These are phyloP conservation scores for Esperia sulphurella DNA, from an alignment of 2,888 invertebrate genomes.

Conservation along the genomic window DNA sequence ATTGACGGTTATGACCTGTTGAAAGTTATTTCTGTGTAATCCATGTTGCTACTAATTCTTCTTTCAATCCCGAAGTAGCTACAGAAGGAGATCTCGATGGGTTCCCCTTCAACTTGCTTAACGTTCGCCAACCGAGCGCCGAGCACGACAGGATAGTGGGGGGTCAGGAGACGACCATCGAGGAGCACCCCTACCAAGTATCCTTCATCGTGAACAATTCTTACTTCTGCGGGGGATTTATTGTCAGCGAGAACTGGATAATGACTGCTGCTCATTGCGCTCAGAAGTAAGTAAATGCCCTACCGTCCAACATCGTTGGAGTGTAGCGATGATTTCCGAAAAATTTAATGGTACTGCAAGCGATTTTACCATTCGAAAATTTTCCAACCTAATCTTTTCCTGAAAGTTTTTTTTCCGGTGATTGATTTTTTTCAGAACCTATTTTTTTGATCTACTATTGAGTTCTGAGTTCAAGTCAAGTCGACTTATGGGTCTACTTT, in stretches of 20 bases:
- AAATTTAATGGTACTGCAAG: too few species aligned
- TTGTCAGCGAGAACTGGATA: conserved; percentile 61
- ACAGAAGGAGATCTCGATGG: conserved; percentile 10
- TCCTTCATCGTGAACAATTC: conserved; percentile 61
- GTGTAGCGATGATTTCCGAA: too few species aligned
- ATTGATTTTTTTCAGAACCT: too few species aligned
- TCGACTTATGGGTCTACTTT: too few species aligned
- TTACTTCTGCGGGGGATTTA: conserved; percentile 71
- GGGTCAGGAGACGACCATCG: conserved; percentile 53
- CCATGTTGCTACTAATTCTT: background rate
- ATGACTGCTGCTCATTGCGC: conserved; percentile 74
- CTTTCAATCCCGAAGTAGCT: background rate
- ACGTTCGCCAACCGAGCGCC: conserved; percentile 17
- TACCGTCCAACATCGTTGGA: too few species aligned
- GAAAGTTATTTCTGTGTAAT: background rate
- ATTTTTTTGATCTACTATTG: too few species aligned
- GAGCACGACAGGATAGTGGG: conserved; percentile 57
- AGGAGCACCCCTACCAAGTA: conserved; percentile 64
- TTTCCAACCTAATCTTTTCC: too few species aligned
- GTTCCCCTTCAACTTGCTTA: conserved; percentile 1
- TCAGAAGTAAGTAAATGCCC: conserved; percentile 46
- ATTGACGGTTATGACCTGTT: background rate
- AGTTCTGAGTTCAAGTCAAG: too few species aligned
- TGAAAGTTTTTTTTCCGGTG: too few species aligned
- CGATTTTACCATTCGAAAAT: too few species aligned